phyloP scores from a whole-genome alignment of 2,113 vertebrate genomes.

The Thamnaconus septentrionalis region DNA sequence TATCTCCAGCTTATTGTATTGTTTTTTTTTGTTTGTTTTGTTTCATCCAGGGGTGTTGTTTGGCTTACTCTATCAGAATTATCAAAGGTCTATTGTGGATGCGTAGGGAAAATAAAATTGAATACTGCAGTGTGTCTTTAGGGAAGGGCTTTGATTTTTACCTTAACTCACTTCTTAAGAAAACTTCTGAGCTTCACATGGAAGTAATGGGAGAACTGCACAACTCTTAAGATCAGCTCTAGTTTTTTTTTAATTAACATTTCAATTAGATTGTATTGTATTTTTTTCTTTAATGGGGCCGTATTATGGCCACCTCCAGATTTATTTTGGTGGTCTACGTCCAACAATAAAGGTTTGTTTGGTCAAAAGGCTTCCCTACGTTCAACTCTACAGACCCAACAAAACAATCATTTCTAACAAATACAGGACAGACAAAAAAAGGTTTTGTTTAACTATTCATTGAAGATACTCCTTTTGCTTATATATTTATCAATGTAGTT shows the following conservation, averaged over 20 bases:
- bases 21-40: conserved; percentile 3
- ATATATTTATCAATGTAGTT: too few relatives aligned
- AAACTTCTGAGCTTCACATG: neutral
- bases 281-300: too few relatives aligned
- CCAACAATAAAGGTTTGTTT: too few relatives aligned
- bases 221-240: too few relatives aligned
- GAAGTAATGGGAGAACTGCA: too few relatives aligned
- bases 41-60: neutral
- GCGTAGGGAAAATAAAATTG: conserved; percentile 8
- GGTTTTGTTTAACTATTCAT: too few relatives aligned
- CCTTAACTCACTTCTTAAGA: conserved; percentile 9
- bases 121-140: neutral
- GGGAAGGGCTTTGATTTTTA: conserved; percentile 24
- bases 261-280: neutral
- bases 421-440: neutral
- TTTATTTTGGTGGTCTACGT: too few relatives aligned
- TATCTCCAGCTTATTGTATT: neutral
- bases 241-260: neutral
- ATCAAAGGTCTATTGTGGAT: conserved; percentile 4
- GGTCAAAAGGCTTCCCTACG: neutral
- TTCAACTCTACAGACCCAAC: too few relatives aligned
- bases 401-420: neutral
- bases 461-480: too few relatives aligned
- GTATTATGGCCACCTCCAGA: too few relatives aligned
- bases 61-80: conserved; percentile 4